These are phyloP conservation scores for Machaerirhynchus nigripectus DNA, from an alignment of 2,113 vertebrate species.

Conservation along the genomic window DNA sequence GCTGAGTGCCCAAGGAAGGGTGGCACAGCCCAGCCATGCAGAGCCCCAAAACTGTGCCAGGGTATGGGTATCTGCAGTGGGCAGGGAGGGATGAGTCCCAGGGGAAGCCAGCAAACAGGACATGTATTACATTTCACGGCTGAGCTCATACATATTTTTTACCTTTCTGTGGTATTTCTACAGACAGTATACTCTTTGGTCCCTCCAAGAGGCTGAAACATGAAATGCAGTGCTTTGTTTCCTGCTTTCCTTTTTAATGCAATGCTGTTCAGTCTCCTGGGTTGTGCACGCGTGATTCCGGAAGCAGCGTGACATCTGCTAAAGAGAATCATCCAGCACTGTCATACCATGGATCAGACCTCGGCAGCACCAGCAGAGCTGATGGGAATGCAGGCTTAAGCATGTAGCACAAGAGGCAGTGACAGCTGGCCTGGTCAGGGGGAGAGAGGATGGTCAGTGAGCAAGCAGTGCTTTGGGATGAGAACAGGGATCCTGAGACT, in stretches of 20 bases:
- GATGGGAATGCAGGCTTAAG: neutral
- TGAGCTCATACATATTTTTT: neutral
- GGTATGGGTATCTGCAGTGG: neutral
- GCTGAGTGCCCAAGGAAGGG: neutral
- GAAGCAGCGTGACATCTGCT: neutral
- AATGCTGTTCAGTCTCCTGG: neutral
- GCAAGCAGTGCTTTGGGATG: neutral
- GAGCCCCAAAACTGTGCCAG: neutral
- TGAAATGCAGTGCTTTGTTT: neutral
- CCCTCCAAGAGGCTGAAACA: neutral
- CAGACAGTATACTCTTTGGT: neutral
- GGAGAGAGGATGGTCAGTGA: neutral
- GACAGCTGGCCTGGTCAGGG: neutral
- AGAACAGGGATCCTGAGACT: neutral
- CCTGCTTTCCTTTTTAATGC: neutral
- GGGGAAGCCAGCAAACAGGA: neutral
- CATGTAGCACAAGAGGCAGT: neutral
- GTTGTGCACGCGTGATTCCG: fast-evolving
- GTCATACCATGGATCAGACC: neutral
- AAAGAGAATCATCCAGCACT: neutral
- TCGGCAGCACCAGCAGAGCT: neutral
- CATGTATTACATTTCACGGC: fast-evolving
- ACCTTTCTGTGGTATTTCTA: neutral
- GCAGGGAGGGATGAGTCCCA: neutral
- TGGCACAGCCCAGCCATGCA: neutral